Base-by-base conservation (phyloP, 2,888 invertebrate species). In the Chironomus riparius region DNA sequence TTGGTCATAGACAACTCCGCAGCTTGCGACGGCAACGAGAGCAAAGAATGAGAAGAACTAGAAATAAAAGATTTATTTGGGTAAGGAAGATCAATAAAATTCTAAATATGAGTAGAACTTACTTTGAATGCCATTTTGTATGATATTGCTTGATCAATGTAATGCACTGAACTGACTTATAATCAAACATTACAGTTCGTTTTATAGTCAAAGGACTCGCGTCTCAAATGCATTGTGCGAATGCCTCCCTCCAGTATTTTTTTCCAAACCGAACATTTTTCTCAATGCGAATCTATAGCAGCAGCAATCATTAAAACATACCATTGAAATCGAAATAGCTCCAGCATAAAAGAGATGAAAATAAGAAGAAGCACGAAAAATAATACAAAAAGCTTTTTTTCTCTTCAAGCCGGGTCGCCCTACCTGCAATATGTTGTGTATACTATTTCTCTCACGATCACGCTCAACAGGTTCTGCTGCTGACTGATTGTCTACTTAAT, bases 11-110 rank as follows among this genome's bases (percentile, higher is more conserved):
- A 79, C 47, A 76, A 78, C 70, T 38, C 80, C 80, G 47, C 79
- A 79, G n/a, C 78, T 65, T 68, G 80, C 80, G 4, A 79, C 76
- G 65, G 80, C 78, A 10, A 79, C 78, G 80, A 80, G 18, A 79
- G 80, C 76, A 70, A 77, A 77, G 80, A 79, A 78, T 47, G 79
- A 70, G 22, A 81, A 80, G 77, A 38, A 38, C 38, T 38, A 4
- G 2, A 38, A 10, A 38, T 10, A 10, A 38, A 10, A 38, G 2
- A 38, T 10, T 10, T 10, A 6, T 2, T 38, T 4, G 5, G 28
- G 3, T 38, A 10, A 10, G 6, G 5, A 28, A 38, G 4, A 38
- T 38, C 10, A 7, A 38, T 38, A 38, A 38, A 38, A 38, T 38
- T 38, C 10, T 38, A 38, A 38, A 10, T 10, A 4, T 38, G 13